These are phyloP conservation scores for Leptodactylus fallax DNA, from an alignment of 2,797 vertebrate genomes.

Conservation along the genomic window DNA sequence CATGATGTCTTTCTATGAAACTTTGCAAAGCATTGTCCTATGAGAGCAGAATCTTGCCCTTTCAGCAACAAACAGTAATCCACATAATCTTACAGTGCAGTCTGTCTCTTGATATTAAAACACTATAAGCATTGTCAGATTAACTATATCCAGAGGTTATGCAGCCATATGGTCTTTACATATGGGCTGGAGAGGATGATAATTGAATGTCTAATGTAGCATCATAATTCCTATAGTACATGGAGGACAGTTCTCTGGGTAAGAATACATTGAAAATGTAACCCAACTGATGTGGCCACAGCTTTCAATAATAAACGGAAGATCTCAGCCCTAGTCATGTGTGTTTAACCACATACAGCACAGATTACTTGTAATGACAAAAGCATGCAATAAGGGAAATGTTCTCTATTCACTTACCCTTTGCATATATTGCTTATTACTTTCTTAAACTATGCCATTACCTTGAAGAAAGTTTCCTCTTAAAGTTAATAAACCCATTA, in stretches of 20 bases:
- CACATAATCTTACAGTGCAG: constrained; percentile 4
- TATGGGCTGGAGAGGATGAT: constrained; percentile 45
- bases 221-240: constrained; percentile 23
- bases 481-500: constrained; percentile 56
- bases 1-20: constrained; percentile 70
- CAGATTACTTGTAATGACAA: not conserved
- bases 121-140: constrained; percentile 31
- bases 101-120: constrained; percentile 41
- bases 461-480: constrained; percentile 36
- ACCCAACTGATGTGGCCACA: not conserved
- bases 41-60: constrained; percentile 65
- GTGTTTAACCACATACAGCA: not conserved
- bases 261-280: not conserved
- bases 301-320: not conserved
- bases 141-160: constrained; percentile 36
- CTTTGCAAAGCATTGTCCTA: constrained; percentile 71
- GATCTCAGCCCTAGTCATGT: not conserved
- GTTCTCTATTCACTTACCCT: constrained; percentile 2
- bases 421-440: constrained; percentile 39
- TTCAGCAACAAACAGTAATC: constrained; percentile 42
- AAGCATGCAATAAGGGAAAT: not conserved
- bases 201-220: constrained; percentile 53
- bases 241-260: constrained; percentile 61
- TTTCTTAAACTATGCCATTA: constrained; percentile 48
- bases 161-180: constrained; percentile 54